Conservation (phyloP, 35 echinoderm and acorn worm genomes). For the Stichopus chloronotus region DNA sequence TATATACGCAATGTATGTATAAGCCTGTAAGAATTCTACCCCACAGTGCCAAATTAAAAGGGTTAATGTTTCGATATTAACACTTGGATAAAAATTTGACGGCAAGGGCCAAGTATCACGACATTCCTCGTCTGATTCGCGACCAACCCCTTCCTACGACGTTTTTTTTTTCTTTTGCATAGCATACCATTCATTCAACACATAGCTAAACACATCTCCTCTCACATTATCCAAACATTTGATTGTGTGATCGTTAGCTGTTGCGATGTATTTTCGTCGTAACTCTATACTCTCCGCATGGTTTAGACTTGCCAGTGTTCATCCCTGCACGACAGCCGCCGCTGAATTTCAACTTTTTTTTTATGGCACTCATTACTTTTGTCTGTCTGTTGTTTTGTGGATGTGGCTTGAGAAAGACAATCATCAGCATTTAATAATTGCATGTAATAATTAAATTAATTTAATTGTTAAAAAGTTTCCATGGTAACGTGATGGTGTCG, state of each 20-base stretch:
- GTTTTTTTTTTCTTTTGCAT: background rate
- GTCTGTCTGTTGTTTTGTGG: background rate
- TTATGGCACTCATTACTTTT: background rate
- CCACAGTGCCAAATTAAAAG: background rate
- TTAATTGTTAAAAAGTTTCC: too few species aligned
- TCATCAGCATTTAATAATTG: too few species aligned
- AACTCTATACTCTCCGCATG: background rate
- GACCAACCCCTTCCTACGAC: background rate
- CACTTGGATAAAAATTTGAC: background rate
- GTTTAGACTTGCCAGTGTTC: background rate
- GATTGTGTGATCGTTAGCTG: constrained; percentile 20
- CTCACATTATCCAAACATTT: constrained; percentile 48
- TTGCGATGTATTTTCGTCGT: constrained; percentile 3
- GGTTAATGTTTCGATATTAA: background rate
- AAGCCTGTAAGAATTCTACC: background rate
- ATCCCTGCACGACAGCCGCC: background rate
- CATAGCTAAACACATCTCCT: constrained; percentile 46
- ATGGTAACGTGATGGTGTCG: too few species aligned
- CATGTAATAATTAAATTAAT: too few species aligned
- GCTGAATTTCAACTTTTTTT: constrained; percentile 12
- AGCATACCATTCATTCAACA: constrained; percentile 51
- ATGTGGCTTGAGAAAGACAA: background rate
- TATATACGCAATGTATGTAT: background rate
- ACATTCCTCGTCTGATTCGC: constrained; percentile 4
- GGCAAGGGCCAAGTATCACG: background rate